Conservation (phyloP, 2,888 invertebrate genomes). For the Baccha elongata region DNA sequence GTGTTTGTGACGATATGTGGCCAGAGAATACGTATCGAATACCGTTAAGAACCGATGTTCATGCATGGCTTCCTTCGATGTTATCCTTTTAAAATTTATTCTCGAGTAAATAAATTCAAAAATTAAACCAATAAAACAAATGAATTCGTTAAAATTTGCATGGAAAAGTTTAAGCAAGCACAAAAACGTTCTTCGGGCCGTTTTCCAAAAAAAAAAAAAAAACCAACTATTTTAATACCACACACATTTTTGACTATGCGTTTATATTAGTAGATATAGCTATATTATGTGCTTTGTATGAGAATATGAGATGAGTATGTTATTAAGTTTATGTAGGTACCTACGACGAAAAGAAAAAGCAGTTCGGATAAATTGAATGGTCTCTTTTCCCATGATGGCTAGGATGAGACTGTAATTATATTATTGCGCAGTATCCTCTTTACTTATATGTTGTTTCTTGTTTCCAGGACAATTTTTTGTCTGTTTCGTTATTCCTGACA, state of each 20-base stretch:
- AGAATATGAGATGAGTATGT: not conserved
- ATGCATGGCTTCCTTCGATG: slow-evolving; percentile 69
- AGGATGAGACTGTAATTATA: slow-evolving; percentile 62
- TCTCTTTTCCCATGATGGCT: slow-evolving; percentile 6
- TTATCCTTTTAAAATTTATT: slow-evolving; percentile 72
- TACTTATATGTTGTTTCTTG: slow-evolving; percentile 39
- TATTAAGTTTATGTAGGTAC: too few species aligned
- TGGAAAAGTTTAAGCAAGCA: slow-evolving; percentile 45
- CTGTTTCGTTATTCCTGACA: slow-evolving; percentile 29
- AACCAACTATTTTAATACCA: slow-evolving; percentile 27
- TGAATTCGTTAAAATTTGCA: slow-evolving; percentile 69
- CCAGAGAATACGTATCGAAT: slow-evolving; percentile 38
- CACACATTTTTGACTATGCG: not conserved
- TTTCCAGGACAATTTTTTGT: slow-evolving; percentile 18
- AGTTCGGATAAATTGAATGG: slow-evolving; percentile 52
- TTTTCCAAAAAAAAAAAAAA: not conserved
- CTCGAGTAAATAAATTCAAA: slow-evolving; percentile 71
- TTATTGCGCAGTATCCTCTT: slow-evolving; percentile 44
- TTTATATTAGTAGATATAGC: not conserved
- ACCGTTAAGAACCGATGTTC: slow-evolving; percentile 57
- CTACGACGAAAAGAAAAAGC: slow-evolving; percentile 17
- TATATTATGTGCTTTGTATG: too few species aligned
- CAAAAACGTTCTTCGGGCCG: not conserved
- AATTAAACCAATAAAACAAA: slow-evolving; percentile 70
- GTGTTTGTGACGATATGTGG: slow-evolving; percentile 46